Conservation (phyloP, 2,797 vertebrate species). For the Novumbra hubbsi region DNA sequence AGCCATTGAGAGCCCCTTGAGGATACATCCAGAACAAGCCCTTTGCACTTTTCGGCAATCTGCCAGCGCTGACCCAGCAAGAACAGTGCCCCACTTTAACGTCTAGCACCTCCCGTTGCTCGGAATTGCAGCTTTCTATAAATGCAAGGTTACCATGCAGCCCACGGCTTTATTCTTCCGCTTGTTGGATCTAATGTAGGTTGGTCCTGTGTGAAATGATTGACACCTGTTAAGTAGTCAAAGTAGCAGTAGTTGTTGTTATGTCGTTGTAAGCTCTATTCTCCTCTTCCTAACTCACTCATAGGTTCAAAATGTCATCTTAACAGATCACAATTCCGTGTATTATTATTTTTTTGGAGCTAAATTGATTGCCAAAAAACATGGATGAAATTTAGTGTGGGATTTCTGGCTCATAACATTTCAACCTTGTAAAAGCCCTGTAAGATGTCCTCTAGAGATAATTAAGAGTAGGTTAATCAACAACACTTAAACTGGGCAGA, state of each 20-base stretch:
- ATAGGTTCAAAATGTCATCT: slow-evolving; percentile 11
- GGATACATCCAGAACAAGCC: not conserved
- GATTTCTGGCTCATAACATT: not conserved
- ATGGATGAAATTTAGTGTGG: slow-evolving; percentile 19
- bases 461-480: not conserved
- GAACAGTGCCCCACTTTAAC: not conserved
- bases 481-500: not conserved
- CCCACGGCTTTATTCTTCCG: not conserved
- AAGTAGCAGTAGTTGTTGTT: not conserved
- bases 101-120: not conserved
- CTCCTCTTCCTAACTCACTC: slow-evolving; percentile 8
- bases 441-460: not conserved
- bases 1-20: not conserved
- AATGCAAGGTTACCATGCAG: not conserved
- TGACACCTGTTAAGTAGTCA: not conserved
- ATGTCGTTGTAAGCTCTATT: not conserved
- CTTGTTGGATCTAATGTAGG: not conserved
- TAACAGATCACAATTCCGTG: not conserved
- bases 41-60: not conserved
- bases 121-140: not conserved
- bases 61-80: not conserved
- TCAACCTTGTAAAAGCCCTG: not conserved
- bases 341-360: not conserved
- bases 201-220: not conserved
- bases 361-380: slow-evolving; percentile 7